These are phyloP conservation scores for Galerucella nymphaeae DNA, from an alignment of 2,888 invertebrate species.

Conservation along the genomic window DNA sequence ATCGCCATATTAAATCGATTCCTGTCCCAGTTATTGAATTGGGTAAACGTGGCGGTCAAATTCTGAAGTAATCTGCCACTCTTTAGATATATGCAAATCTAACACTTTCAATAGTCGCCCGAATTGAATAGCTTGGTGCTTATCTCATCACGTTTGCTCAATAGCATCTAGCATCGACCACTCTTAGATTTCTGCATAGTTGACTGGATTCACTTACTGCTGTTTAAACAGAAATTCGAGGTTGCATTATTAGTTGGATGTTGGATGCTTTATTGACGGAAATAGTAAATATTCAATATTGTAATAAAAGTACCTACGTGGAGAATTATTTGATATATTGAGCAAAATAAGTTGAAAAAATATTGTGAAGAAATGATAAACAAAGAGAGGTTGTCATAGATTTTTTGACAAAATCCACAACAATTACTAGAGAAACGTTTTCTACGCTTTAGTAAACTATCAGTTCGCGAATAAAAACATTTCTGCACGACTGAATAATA, in stretches of 20 bases:
- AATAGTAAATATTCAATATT: not conserved
- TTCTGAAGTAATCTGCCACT: slow-evolving; percentile 16
- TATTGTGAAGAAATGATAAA: too few relatives aligned
- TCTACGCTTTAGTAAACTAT: too few relatives aligned
- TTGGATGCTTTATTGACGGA: not conserved
- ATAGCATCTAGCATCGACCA: slow-evolving; percentile 19
- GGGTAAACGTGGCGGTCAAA: slow-evolving; percentile 30
- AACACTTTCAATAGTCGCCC: slow-evolving; percentile 51
- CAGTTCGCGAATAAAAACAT: too few relatives aligned
- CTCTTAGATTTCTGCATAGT: slow-evolving; percentile 38
- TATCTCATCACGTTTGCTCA: slow-evolving; percentile 41
- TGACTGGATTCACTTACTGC: slow-evolving; percentile 28
- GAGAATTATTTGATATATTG: too few relatives aligned
- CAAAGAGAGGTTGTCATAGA: too few relatives aligned
- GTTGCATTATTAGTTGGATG: not conserved
- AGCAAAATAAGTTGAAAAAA: too few relatives aligned
- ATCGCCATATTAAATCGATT: slow-evolving; percentile 39
- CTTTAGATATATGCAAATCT: slow-evolving; percentile 55
- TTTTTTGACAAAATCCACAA: too few relatives aligned
- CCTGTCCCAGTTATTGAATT: slow-evolving; percentile 35
- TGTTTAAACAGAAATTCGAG: not conserved
- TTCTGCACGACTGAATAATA: too few relatives aligned
- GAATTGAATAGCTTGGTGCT: slow-evolving; percentile 52
- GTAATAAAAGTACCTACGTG: too few relatives aligned
- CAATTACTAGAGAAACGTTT: too few relatives aligned